Evolutionary conservation across 2,113 vertebrate species (phyloP).

Genomic region (Callaeas wilsoni): DNA sequence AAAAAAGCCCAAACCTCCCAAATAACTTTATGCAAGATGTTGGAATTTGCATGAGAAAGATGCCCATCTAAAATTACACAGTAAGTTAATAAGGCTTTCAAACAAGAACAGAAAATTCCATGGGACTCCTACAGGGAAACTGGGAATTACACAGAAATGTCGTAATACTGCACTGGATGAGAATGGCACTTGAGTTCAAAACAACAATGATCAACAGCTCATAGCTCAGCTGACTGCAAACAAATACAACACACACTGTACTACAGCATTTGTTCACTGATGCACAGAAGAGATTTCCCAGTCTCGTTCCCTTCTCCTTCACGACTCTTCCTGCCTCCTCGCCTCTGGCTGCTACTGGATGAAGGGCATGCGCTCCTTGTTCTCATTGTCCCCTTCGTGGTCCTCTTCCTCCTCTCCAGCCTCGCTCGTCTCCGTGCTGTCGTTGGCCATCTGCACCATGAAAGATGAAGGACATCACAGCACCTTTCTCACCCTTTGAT

Average conservation of each 20-base stretch:
- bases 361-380: slow-evolving; percentile 97
- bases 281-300: slow-evolving; percentile 73
- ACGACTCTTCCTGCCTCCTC: background rate
- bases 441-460: slow-evolving; percentile 89
- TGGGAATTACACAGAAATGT: slow-evolving; percentile 26
- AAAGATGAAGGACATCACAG: background rate
- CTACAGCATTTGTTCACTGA: slow-evolving; percentile 82
- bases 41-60: background rate
- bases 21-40: background rate
- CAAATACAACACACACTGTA: slow-evolving; percentile 82
- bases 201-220: slow-evolving; percentile 78
- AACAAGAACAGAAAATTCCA: slow-evolving; percentile 40
- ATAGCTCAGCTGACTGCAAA: slow-evolving; percentile 82
- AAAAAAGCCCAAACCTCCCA: background rate
- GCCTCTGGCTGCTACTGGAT: slow-evolving; percentile 81
- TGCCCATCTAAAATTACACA: slow-evolving; percentile 52
- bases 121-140: slow-evolving; percentile 29
- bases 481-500: background rate
- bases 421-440: slow-evolving; percentile 98
- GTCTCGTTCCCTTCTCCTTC: slow-evolving; percentile 49
- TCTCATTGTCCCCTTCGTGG: slow-evolving; percentile 92
- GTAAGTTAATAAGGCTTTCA: slow-evolving; percentile 42
- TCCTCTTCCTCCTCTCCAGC: slow-evolving; percentile 98
- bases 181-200: slow-evolving; percentile 83
- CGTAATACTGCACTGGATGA: slow-evolving; percentile 69